phyloP scores from a whole-genome alignment of 2,888 invertebrate genomes.

The Torymus aiolomorphi region DNA sequence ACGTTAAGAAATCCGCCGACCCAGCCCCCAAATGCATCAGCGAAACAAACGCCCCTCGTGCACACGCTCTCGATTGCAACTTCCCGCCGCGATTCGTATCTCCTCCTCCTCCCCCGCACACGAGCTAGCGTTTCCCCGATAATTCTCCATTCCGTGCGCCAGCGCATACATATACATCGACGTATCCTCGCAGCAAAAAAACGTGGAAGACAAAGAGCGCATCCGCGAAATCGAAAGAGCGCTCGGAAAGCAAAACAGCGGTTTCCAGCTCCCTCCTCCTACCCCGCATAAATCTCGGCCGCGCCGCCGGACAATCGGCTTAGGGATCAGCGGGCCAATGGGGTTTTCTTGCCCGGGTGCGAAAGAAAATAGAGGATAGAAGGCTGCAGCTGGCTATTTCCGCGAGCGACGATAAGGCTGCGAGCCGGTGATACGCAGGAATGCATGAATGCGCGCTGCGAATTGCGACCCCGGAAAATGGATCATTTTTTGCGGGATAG shows the following conservation, averaged over 20 bases:
- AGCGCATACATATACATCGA: not conserved
- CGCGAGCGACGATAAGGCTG: no score
- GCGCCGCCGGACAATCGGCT: conserved; percentile 23
- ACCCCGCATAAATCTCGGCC: conserved; percentile 24
- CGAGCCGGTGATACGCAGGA: no score
- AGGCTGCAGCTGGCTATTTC: not conserved
- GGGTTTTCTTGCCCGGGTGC: not conserved
- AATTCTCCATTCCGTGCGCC: conserved; percentile 13
- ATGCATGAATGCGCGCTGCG: no score
- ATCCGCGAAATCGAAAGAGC: not conserved
- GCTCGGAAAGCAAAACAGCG: not conserved
- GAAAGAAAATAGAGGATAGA: not conserved
- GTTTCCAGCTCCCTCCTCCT: not conserved
- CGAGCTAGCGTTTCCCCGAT: not conserved
- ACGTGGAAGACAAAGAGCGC: no score
- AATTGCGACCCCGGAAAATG: no score
- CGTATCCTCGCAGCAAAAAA: not conserved
- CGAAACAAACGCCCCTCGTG: no score
- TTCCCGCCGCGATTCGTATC: not conserved
- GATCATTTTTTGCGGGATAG: no score
- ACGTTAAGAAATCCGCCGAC: no score
- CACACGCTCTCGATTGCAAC: no score
- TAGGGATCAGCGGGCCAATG: conserved; percentile 29
- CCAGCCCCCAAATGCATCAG: no score
- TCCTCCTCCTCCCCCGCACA: not conserved